Evolutionary conservation across 2,113 vertebrate genomes (phyloP), one percentile per base, ranked within the genome.

Genomic region (Ceyx melanurus): DNA sequence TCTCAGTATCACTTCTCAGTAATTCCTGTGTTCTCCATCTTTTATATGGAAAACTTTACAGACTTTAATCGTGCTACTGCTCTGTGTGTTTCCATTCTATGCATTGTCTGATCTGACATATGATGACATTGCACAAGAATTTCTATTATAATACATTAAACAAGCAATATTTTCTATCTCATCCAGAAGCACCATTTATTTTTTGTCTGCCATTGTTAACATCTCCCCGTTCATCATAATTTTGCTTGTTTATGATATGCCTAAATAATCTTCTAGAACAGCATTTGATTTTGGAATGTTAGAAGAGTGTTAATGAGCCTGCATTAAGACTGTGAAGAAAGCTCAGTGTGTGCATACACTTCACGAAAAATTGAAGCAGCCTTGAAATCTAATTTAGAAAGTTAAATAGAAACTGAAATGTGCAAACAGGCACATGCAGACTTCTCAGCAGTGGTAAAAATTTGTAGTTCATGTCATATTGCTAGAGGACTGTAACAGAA

Each of bases 351-450:
- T 72, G 54, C 50, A 26, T n/a, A 13, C 7, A 11, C 33, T 35
- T 86, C 33, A 51, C 77, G 72, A 78, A 85, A 54, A 62, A 82
- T 37, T 53, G 85, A 75, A 94, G 75, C 82, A 95, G 60, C 73
- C 56, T 92, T 85, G 86, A 87, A 91, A 92, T 92, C 45, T 66
- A 67, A 86, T 91, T 89, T 89, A 60, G 46, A 70, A 82, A 82
- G 90, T 90, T 21, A 87, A 90, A 51, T 74, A 75, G 86, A 80
- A 67, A 56, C 76, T 58, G 80, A n/a, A 68, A 29, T 50, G 28
- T 79, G 62, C 83, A 54, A 58, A 80, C 42, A 56, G 56, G 40
- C 65, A 15, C 3, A 1, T 51, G 62, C 74, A 80, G 81, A 62
- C 66, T 82, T 70, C 66, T 85, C 70, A 90, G 64, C 60, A 70